A percentile compares a stretch with the other conserved stretches of the same genome.
phyloP scores from a whole-genome alignment of 2,113 vertebrate species.

The Epinephelus lanceolatus region DNA sequence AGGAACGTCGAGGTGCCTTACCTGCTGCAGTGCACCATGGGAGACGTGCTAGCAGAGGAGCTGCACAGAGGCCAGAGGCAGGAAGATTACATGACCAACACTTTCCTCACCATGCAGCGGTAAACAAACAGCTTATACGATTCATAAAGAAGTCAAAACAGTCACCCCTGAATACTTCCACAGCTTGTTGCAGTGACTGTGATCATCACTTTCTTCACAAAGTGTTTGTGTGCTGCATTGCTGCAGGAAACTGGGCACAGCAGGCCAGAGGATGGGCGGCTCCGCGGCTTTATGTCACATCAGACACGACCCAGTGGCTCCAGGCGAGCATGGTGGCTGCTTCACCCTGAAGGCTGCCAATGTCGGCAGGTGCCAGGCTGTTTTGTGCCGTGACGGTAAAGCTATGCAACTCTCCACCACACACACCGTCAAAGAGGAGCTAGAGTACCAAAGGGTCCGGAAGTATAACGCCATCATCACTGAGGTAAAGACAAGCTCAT shows the following conservation, averaged over 20 bases:
- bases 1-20: conserved; percentile 96
- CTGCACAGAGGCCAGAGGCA: conserved; percentile 91
- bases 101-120: conserved; percentile 98
- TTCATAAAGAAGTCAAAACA: background rate
- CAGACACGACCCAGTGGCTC: conserved; percentile 93
- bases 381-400: conserved; percentile 93
- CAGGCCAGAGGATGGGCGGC: conserved; percentile 96
- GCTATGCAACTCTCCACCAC: conserved; percentile 91
- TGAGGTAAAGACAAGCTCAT: conserved; percentile 85
- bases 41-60: conserved; percentile 95
- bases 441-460: conserved; percentile 74
- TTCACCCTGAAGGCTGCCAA: conserved; percentile 96
- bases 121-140: conserved; percentile 49
- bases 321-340: conserved; percentile 86
- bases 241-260: conserved; percentile 94
- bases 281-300: conserved; percentile 96
- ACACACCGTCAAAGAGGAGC: conserved; percentile 86
- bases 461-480: conserved; percentile 95
- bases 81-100: conserved; percentile 97
- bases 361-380: conserved; percentile 94
- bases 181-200: background rate
- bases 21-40: conserved; percentile 98
- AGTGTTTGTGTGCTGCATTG: background rate
- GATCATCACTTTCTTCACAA: background rate
- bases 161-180: background rate